Base-by-base conservation (phyloP, 2,113 vertebrate species). In the Bagarius yarrelli region DNA sequence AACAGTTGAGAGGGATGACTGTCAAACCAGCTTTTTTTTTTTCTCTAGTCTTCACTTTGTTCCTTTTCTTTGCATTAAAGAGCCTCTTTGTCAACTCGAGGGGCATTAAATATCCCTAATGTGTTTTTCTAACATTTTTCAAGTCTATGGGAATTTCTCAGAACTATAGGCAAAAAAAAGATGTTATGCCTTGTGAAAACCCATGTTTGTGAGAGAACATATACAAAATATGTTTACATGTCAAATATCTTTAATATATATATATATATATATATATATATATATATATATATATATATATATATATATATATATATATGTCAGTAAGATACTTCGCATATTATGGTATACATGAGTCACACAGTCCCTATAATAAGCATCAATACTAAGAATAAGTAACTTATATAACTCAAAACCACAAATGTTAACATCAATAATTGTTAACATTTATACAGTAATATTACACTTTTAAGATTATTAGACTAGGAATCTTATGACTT, bases 1-100 rank as follows among this genome's bases (percentile, higher is more conserved):
- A 82, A 82, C 81, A 77, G 73, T 77, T 69, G 74, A 82, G 73
- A 82, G 81, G 63, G 73, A 76, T 82, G 81, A 77, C 80, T 82
- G 80, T 76, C 55, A 76, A 69, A 60, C 61, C 73, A 82, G 53
- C 63, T 59, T 56, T 57, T 60, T 60, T 32, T 47, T 36, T 32
- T 56, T 14, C 25, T n/a, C n/a, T n/a, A n/a, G n/a, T 18, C 63
- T 47, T 67, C 40, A 40, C 57, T 56, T 69, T 25, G 23, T 27
- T 59, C 18, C 13, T 79, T 67, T 30, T 36, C 57, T 72, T 27
- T 30, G n/a, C 79, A 73, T 32, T 76, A 40, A 40, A 40, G 36
- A 57, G 13, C 25, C 25, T 36, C 30, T 25, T 47, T 55, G n/a
- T 73, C 19, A 64, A 52, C 23, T 8, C 30, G 1, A 81, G 32